phyloP scores from a whole-genome alignment of 2,888 invertebrate species.

The Dromius quadrimaculatus region DNA sequence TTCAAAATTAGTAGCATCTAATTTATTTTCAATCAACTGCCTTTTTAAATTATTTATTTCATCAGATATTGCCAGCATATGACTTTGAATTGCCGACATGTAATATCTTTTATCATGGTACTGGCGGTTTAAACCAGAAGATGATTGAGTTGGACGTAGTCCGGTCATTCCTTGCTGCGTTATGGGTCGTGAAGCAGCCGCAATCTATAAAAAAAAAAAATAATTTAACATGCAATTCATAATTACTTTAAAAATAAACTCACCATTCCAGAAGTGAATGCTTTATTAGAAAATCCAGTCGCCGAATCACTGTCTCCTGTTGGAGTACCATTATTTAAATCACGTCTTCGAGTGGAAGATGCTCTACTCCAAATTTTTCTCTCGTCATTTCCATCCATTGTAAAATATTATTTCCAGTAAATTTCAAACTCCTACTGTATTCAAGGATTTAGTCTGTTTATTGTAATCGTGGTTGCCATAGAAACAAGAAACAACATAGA shows the following conservation, averaged over 20 bases:
- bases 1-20: slow-evolving; percentile 49
- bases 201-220: slow-evolving; percentile 49
- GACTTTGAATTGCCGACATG: slow-evolving; percentile 54
- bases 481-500: no score
- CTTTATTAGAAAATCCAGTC: slow-evolving; percentile 28
- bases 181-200: slow-evolving; percentile 57
- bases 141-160: slow-evolving; percentile 54
- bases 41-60: slow-evolving; percentile 54
- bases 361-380: slow-evolving; percentile 39
- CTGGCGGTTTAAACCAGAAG: slow-evolving; percentile 56
- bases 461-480: not conserved
- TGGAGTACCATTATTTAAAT: slow-evolving; percentile 9
- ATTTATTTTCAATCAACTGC: slow-evolving; percentile 52
- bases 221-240: no score
- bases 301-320: not conserved
- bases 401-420: not conserved
- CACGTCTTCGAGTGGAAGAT: slow-evolving; percentile 30
- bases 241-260: not conserved
- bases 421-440: not conserved
- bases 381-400: slow-evolving; percentile 36
- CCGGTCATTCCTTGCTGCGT: slow-evolving; percentile 58
- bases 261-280: slow-evolving; percentile 44
- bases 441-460: not conserved
- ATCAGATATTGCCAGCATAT: slow-evolving; percentile 54
- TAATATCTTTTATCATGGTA: slow-evolving; percentile 56